A percentile compares a stretch with the other conserved stretches of the same genome.
Conservation (phyloP, 2,113 vertebrate species). For the Pedetes capensis region DNA sequence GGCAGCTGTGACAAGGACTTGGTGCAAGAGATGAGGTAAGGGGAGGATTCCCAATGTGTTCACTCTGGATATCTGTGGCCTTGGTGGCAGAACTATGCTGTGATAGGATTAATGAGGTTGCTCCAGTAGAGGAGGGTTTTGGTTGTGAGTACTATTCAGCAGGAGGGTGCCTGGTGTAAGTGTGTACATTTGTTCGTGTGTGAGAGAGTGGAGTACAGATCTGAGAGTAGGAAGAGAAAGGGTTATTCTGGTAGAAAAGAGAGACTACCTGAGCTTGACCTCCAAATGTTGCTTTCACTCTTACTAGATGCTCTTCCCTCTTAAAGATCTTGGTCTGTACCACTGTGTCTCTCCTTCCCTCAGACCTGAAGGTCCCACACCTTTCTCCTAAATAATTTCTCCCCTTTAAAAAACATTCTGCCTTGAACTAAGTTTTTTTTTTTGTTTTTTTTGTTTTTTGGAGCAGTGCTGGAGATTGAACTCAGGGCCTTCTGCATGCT, state of each 20-base stretch:
- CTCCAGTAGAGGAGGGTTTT: neutral
- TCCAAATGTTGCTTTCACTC: neutral
- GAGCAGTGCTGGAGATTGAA: no score
- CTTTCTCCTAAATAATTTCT: neutral
- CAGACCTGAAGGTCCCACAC: neutral
- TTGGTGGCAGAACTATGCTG: neutral
- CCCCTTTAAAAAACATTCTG: neutral
- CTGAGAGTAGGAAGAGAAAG: neutral
- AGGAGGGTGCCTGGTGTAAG: neutral
- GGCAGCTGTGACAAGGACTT: neutral
- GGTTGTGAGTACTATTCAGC: neutral
- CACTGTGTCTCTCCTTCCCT: neutral
- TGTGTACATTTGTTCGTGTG: neutral
- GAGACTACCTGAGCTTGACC: neutral
- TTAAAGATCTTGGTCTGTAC: neutral
- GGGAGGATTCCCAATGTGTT: neutral
- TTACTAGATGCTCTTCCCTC: neutral
- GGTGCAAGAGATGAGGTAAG: neutral
- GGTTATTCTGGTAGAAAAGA: neutral
- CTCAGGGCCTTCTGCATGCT: no score
- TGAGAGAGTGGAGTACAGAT: neutral
- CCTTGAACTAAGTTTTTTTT: neutral
- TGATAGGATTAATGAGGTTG: neutral
- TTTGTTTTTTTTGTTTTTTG: no score
- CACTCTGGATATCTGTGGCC: neutral